Evolutionary conservation across 1,140 invertebrate species (phyloP).

Genomic region (Bombus pyrosoma): DNA sequence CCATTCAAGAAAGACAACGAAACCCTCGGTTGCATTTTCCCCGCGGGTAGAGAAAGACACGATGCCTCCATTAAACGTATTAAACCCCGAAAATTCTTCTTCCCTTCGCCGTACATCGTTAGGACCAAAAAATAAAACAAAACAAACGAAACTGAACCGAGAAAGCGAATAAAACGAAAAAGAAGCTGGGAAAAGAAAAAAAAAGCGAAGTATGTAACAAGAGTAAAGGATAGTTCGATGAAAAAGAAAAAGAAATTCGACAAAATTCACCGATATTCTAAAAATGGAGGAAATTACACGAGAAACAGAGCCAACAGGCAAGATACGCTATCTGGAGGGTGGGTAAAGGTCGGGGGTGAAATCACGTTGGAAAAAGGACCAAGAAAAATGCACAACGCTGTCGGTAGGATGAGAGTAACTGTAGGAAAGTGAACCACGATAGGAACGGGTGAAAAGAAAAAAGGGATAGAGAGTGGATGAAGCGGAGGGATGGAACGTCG

Average conservation of each 20-base stretch:
- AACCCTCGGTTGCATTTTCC: neutral
- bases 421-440: slow-evolving; percentile 41
- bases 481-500: neutral
- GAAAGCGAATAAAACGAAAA: neutral
- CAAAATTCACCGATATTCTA: neutral
- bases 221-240: too few relatives aligned
- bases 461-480: slow-evolving; percentile 2
- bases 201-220: neutral
- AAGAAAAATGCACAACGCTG: slow-evolving; percentile 49
- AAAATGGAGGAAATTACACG: slow-evolving; percentile 38
- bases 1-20: slow-evolving; percentile 15
- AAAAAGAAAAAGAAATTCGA: neutral
- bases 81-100: slow-evolving; percentile 12
- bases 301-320: slow-evolving; percentile 14
- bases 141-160: too few relatives aligned
- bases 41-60: neutral
- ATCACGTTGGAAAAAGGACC: slow-evolving; percentile 33
- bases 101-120: neutral
- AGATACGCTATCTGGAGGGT: neutral
- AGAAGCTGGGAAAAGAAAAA: neutral
- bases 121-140: neutral
- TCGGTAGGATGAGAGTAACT: slow-evolving; percentile 22
- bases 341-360: neutral
- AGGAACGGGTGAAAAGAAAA: neutral
- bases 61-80: slow-evolving; percentile 28